These are phyloP conservation scores for Carabus problematicus DNA, from an alignment of 2,888 invertebrate species.

Conservation along the genomic window DNA sequence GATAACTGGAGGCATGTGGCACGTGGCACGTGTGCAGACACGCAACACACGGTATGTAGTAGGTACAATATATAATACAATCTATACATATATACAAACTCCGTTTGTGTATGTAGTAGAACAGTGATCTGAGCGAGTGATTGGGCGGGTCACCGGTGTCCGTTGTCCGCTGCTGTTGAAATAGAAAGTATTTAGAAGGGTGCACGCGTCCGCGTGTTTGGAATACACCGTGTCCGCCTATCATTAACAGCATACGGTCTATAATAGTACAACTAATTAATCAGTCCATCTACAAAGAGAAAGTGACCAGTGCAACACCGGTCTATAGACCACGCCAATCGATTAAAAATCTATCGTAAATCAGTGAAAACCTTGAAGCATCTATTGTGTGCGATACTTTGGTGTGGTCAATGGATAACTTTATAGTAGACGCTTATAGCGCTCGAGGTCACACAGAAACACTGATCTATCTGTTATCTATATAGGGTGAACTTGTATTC, in stretches of 20 bases:
- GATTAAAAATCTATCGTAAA: conserved; percentile 35
- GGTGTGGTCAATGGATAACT: conserved; percentile 26
- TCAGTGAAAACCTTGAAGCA: conserved; percentile 34
- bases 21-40: too few species aligned
- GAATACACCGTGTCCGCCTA: background rate
- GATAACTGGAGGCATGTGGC: too few species aligned
- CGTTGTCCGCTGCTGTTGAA: background rate
- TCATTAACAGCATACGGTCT: background rate
- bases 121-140: background rate
- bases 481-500: too few species aligned
- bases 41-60: too few species aligned
- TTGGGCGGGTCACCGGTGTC: background rate
- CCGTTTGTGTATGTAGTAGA: too few species aligned
- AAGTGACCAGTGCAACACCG: background rate
- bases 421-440: conserved; percentile 28
- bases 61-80: too few species aligned
- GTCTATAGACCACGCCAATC: conserved; percentile 19
- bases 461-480: background rate
- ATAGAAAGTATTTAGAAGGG: conserved; percentile 16
- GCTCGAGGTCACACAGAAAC: conserved; percentile 18
- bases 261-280: conserved; percentile 12
- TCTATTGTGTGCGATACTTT: conserved; percentile 31
- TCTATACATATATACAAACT: too few species aligned
- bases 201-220: conserved; percentile 12
- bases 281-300: conserved; percentile 12